phyloP scores from a whole-genome alignment of 2,888 invertebrate species.

The Disparrhopalites patrizii region DNA sequence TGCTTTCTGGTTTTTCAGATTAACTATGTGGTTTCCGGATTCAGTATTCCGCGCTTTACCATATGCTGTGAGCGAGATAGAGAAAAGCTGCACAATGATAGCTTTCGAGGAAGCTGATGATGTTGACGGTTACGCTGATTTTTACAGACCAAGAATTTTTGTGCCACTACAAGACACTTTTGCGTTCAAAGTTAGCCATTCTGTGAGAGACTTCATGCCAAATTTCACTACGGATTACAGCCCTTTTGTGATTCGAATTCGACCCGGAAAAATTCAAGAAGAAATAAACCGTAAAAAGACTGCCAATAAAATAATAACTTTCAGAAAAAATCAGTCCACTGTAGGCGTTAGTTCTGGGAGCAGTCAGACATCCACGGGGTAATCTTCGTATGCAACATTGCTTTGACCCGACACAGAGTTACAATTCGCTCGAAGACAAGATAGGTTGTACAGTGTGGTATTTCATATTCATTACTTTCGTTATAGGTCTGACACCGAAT shows the following conservation, averaged over 20 bases:
- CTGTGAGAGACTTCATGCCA: conserved; percentile 76
- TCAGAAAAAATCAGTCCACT: conserved; percentile 77
- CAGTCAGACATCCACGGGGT: conserved; percentile 63
- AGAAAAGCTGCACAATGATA: conserved; percentile 65
- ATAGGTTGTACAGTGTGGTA: not conserved
- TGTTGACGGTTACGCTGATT: conserved; percentile 83
- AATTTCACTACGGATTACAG: conserved; percentile 80
- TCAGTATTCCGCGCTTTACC: conserved; percentile 71
- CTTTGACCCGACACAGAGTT: no score
- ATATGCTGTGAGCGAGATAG: conserved; percentile 62
- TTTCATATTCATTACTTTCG: no score
- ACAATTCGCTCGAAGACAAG: no score
- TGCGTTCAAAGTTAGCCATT: conserved; percentile 74
- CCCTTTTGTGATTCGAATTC: conserved; percentile 70
- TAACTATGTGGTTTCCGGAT: conserved; percentile 86
- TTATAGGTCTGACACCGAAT: conserved; percentile 61
- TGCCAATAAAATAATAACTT: conserved; percentile 58
- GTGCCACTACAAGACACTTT: conserved; percentile 77
- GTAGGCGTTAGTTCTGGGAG: conserved; percentile 72
- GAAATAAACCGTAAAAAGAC: conserved; percentile 55
- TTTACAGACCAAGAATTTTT: conserved; percentile 81
- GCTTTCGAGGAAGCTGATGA: conserved; percentile 69
- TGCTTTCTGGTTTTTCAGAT: no score
- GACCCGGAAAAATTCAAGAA: conserved; percentile 70
- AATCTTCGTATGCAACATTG: conserved; percentile 41